Evolutionary conservation across 1,140 invertebrate genomes (phyloP), one percentile per base, ranked within the genome.

Genomic region (Drosophila kurseongensis): DNA sequence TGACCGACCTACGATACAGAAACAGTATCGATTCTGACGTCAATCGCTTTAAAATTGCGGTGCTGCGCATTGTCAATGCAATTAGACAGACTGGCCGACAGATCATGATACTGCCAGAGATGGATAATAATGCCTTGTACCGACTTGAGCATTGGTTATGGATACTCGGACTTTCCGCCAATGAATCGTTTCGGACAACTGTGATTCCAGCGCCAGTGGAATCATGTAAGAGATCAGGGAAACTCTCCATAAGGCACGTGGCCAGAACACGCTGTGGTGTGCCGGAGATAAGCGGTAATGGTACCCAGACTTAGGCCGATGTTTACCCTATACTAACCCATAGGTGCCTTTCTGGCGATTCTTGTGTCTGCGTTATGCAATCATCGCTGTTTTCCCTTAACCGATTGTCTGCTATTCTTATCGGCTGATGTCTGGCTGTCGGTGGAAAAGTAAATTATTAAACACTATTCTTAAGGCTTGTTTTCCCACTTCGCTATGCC

Each of bases 41-140:
- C 81, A 86, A 68, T 62, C 45, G 78, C 57, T 55, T 67, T 52
- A 59, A 71, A 81, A 75, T 75, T 75, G 73, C 61, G 72, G 73
- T 38, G 50, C 32, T 50, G 54, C 41, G 38, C 73, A 56, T 75
- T 75, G 73, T 75, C 72, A 75, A 62, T 81, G 81, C 81, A 85
- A 78, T 81, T 86, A 82, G 54, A 59, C 57, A 45, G 42, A 35
- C 48, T 45, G 52, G 36, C 29, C 45, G 9, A 57, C 40, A 58
- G 47, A 78, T 61, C 51, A 71, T 69, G 67, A 71, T 62, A 80
- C 14, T 42, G 50, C 9, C 55, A 45, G 32, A 69, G 69, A 40
- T 63, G 58, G 63, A 35, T 45, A 23, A 51, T 23, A 36, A 65
- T 10, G 36, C 60, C 60, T 47, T 12, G 50, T 14, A 48, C 27